These are phyloP conservation scores for Oryzias woworae DNA, from an alignment of 2,113 vertebrate genomes.

Conservation along the genomic window DNA sequence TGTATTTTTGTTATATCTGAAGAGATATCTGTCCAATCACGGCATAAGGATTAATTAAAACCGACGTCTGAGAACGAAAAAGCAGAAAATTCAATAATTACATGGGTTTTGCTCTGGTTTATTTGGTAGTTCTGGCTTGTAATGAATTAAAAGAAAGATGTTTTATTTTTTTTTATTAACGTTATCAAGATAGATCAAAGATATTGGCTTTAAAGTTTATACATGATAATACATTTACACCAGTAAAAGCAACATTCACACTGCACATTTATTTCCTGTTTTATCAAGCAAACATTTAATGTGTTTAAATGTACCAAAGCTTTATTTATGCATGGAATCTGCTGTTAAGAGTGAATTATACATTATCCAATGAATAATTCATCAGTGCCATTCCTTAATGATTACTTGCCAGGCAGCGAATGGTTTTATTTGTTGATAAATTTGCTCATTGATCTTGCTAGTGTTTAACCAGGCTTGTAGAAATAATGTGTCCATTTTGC, in stretches of 20 bases:
- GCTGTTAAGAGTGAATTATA: slow-evolving; percentile 82
- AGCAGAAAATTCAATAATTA: slow-evolving; percentile 13
- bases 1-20: slow-evolving; percentile 24
- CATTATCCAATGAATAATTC: slow-evolving; percentile 81
- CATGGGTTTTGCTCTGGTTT: slow-evolving; percentile 16
- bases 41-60: slow-evolving; percentile 5
- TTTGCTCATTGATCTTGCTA: slow-evolving; percentile 74
- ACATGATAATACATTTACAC: slow-evolving; percentile 34
- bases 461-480: slow-evolving; percentile 64
- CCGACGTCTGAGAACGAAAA: no score
- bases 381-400: slow-evolving; percentile 74
- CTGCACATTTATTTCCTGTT: slow-evolving; percentile 68
- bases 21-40: slow-evolving; percentile 11
- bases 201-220: background rate
- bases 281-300: slow-evolving; percentile 79
- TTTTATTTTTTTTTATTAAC: no score
- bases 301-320: slow-evolving; percentile 74
- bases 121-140: slow-evolving; percentile 14
- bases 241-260: slow-evolving; percentile 38
- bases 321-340: slow-evolving; percentile 84
- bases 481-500: slow-evolving; percentile 46
- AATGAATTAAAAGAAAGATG: background rate
- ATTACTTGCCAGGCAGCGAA: slow-evolving; percentile 75
- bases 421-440: slow-evolving; percentile 79
- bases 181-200: no score